A percentile compares a stretch with the other conserved stretches of the same genome.
phyloP scores from a whole-genome alignment of 1,140 invertebrate species.

The Pectinophora gossypiella region DNA sequence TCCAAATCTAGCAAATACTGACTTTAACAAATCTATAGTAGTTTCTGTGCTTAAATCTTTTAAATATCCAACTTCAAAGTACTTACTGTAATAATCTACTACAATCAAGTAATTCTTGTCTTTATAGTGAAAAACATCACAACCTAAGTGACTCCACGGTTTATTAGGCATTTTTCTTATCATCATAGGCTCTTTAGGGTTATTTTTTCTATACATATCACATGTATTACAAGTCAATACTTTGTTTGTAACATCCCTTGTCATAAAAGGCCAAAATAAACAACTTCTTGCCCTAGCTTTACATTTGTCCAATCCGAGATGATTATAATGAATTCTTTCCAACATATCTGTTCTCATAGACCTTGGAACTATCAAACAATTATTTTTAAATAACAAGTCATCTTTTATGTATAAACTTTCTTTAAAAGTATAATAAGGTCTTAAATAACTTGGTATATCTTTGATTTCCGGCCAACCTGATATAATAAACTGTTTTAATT shows the following conservation, averaged over 20 bases:
- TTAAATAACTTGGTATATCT: too few relatives aligned
- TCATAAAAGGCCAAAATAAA: slow-evolving; percentile 67
- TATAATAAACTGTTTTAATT: slow-evolving; percentile 18
- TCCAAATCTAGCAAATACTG: slow-evolving; percentile 30
- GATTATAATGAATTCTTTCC: slow-evolving; percentile 63
- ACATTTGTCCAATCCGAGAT: slow-evolving; percentile 42
- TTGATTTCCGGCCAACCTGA: too few relatives aligned
- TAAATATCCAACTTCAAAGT: slow-evolving; percentile 22
- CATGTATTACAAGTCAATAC: slow-evolving; percentile 56
- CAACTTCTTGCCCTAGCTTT: slow-evolving; percentile 43
- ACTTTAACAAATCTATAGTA: slow-evolving; percentile 26
- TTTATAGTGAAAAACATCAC: slow-evolving; percentile 37
- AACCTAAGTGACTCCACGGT: slow-evolving; percentile 38
- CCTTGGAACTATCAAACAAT: slow-evolving; percentile 19
- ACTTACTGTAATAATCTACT: slow-evolving; percentile 33
- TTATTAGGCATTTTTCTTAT: slow-evolving; percentile 29
- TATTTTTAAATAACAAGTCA: too few relatives aligned
- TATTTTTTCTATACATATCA: slow-evolving; percentile 14
- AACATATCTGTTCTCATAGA: slow-evolving; percentile 31
- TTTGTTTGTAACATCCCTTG: slow-evolving; percentile 56
- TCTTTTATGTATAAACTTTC: too few relatives aligned
- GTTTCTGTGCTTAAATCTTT: slow-evolving; percentile 17
- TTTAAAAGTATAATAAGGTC: too few relatives aligned
- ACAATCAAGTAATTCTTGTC: slow-evolving; percentile 33
- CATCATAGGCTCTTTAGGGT: slow-evolving; percentile 47